Percentiles rank a stretch among this genome's conserved stretches.
phyloP scores from a whole-genome alignment of 2,888 invertebrate species.

The Trissolcus brochymenae region DNA sequence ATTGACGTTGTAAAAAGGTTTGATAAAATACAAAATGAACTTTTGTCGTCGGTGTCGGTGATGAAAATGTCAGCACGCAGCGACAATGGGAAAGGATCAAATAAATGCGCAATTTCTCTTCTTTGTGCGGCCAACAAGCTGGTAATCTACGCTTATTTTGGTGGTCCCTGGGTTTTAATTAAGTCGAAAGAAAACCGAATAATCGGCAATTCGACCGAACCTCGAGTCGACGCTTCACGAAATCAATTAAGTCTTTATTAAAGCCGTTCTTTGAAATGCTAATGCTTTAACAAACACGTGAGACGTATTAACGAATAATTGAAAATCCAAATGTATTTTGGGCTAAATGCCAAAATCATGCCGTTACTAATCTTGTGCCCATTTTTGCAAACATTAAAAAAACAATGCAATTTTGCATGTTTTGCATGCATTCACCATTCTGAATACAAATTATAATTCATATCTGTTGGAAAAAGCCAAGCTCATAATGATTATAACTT shows the following conservation, averaged over 20 bases:
- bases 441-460: too few species aligned
- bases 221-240: conserved; percentile 68
- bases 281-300: conserved; percentile 74
- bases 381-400: conserved; percentile 15
- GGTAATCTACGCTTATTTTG: conserved; percentile 64
- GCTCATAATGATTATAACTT: too few species aligned
- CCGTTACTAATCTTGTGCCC: not conserved
- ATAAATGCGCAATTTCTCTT: conserved; percentile 57
- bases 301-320: conserved; percentile 64
- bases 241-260: conserved; percentile 76
- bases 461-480: too few species aligned
- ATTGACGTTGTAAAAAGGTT: conserved; percentile 52
- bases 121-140: conserved; percentile 61
- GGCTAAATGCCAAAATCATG: conserved; percentile 44
- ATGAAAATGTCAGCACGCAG: conserved; percentile 55
- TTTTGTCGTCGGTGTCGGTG: conserved; percentile 52
- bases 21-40: conserved; percentile 50
- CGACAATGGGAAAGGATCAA: conserved; percentile 56
- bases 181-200: conserved; percentile 74
- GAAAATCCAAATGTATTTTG: conserved; percentile 63
- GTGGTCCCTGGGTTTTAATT: conserved; percentile 71
- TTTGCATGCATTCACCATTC: not conserved
- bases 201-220: conserved; percentile 64
- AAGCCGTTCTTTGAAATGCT: conserved; percentile 76
- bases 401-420: not conserved